These are phyloP conservation scores for Hoplostethus mediterraneus DNA, from an alignment of 2,797 vertebrate species.

Conservation along the genomic window DNA sequence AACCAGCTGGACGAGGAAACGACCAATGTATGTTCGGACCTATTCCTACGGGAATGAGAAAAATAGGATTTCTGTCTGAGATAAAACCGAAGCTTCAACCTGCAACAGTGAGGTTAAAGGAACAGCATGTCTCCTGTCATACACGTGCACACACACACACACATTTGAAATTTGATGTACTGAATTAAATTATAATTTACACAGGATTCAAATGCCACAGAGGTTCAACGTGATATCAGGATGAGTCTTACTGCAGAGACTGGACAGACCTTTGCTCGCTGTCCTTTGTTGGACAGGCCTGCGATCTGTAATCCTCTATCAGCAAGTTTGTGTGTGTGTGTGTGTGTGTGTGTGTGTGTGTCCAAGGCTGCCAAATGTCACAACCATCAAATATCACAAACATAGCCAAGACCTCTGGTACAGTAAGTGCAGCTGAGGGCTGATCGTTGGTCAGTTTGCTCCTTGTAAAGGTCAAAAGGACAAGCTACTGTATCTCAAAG, in stretches of 20 bases:
- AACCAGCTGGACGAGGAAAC: too few relatives aligned
- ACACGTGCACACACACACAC: too few relatives aligned
- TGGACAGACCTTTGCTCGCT: background rate
- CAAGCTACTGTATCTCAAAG: background rate
- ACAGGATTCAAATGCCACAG: too few relatives aligned
- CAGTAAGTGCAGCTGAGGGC: slow-evolving; percentile 10
- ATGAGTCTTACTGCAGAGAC: background rate
- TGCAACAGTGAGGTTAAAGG: too few relatives aligned
- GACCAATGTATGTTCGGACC: too few relatives aligned
- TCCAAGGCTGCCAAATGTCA: slow-evolving; percentile 27
- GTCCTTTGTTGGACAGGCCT: background rate
- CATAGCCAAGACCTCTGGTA: slow-evolving; percentile 21
- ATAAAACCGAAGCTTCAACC: too few relatives aligned
- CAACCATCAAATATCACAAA: slow-evolving; percentile 8
- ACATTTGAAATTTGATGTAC: too few relatives aligned
- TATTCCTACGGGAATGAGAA: too few relatives aligned
- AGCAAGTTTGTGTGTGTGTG: slow-evolving; percentile 5
- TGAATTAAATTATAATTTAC: too few relatives aligned
- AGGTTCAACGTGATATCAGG: too few relatives aligned
- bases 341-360: slow-evolving; percentile 26
- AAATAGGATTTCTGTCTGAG: too few relatives aligned
- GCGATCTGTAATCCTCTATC: slow-evolving; percentile 18
- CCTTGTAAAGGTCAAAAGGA: slow-evolving; percentile 4
- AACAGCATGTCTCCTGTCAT: too few relatives aligned
- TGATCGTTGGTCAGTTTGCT: slow-evolving; percentile 4